A percentile compares a stretch with the other conserved stretches of the same genome.
Conservation (phyloP, 2,888 invertebrate species). For the Caenorhabditis sp. region DNA sequence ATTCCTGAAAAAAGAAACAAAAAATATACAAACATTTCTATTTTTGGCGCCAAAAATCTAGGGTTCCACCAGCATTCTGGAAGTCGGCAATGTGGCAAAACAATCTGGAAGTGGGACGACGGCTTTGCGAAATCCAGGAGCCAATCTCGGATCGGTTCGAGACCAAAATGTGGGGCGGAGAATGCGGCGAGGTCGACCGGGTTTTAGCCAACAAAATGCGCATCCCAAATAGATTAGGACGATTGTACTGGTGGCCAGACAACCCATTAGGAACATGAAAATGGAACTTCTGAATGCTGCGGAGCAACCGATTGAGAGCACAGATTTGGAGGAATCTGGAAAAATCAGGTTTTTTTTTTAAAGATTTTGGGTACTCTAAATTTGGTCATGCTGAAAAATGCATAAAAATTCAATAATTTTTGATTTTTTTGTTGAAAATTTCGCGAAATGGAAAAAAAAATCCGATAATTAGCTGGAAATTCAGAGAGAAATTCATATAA, state of each 20-base stretch:
- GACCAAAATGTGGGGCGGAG: constrained; percentile 53
- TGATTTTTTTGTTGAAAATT: too few relatives aligned
- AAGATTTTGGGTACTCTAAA: not conserved
- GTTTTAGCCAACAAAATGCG: constrained; percentile 39
- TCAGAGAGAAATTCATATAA: too few relatives aligned
- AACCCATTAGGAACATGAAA: constrained; percentile 67
- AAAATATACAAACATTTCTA: too few relatives aligned
- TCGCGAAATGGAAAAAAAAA: too few relatives aligned
- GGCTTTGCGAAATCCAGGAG: constrained; percentile 64
- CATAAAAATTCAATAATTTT: too few relatives aligned
- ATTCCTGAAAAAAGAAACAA: too few relatives aligned
- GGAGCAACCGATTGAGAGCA: constrained; percentile 22
- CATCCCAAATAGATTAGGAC: constrained; percentile 47
- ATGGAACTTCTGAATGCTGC: constrained; percentile 53
- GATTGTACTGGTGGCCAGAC: constrained; percentile 55
- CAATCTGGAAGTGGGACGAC: constrained; percentile 57
- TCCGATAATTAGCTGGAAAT: too few relatives aligned
- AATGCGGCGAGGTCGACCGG: constrained; percentile 40
- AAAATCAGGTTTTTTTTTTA: not conserved
- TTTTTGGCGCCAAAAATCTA: too few relatives aligned
- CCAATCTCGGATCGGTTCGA: constrained; percentile 57
- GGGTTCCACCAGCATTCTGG: too few relatives aligned
- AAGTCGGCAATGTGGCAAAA: constrained; percentile 21
- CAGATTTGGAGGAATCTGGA: constrained; percentile 23
- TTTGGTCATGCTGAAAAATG: too few relatives aligned